Evolutionary conservation across 2,888 invertebrate species (phyloP).

Genomic region (Spialia ferax): DNA sequence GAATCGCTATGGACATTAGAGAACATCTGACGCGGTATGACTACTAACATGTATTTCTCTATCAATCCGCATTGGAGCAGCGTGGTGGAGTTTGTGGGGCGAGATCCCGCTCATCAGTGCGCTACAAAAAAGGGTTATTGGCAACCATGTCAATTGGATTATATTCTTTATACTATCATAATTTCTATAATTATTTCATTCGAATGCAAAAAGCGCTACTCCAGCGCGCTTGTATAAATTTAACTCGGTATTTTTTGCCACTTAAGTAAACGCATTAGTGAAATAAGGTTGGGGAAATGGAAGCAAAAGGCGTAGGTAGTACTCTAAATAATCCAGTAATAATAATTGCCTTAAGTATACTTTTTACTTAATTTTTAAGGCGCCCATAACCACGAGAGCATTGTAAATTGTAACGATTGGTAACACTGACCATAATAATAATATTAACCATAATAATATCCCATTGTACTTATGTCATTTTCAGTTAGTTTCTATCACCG

Average conservation of each 20-base stretch:
- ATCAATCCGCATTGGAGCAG: too few relatives aligned
- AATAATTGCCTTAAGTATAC: neutral
- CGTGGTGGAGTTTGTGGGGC: too few relatives aligned
- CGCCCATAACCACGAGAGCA: too few relatives aligned
- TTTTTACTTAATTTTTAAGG: too few relatives aligned
- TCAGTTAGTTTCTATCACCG: neutral
- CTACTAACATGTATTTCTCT: too few relatives aligned
- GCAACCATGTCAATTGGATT: neutral
- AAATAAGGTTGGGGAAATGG: constrained; percentile 20
- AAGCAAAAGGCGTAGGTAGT: constrained; percentile 3
- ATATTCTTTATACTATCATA: neutral
- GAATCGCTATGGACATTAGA: too few relatives aligned
- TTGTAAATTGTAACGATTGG: too few relatives aligned
- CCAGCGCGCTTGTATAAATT: constrained; percentile 15
- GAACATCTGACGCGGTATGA: too few relatives aligned
- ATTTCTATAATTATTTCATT: constrained; percentile 16
- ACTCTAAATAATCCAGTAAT: neutral
- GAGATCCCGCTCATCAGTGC: too few relatives aligned
- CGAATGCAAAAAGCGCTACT: neutral
- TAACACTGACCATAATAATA: neutral
- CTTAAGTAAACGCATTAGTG: constrained; percentile 19
- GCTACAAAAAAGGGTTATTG: too few relatives aligned
- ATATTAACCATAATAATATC: neutral
- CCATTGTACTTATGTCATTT: too few relatives aligned
- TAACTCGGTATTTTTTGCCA: constrained; percentile 6